Conservation (phyloP, 2,113 vertebrate genomes). For the Odontophorus gujanensis region DNA sequence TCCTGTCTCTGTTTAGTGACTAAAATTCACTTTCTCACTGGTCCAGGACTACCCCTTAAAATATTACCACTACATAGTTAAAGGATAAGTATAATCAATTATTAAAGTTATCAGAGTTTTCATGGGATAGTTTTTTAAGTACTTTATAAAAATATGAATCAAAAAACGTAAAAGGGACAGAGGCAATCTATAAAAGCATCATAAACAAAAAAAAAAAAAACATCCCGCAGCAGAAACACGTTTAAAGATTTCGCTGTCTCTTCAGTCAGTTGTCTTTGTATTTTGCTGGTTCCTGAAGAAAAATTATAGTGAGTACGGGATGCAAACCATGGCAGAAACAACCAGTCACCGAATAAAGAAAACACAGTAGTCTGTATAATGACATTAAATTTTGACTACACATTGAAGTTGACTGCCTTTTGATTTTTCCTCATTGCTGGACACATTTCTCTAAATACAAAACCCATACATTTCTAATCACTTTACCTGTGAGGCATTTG, state of each 20-base stretch:
- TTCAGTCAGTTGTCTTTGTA: background rate
- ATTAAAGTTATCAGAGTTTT: background rate
- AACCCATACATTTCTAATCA: conserved; percentile 53
- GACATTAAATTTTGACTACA: conserved; percentile 43
- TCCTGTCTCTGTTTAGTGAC: background rate
- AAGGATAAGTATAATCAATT: background rate
- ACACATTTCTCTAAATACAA: conserved; percentile 50
- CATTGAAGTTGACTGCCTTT: conserved; percentile 54
- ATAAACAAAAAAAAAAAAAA: background rate
- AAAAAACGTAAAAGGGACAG: background rate
- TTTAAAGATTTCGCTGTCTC: background rate
- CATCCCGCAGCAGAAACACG: background rate
- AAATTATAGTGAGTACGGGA: background rate
- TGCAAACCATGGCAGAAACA: conserved; percentile 5
- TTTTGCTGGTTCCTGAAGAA: conserved; percentile 34
- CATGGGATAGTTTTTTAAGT: background rate
- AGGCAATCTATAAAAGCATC: background rate
- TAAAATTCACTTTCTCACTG: background rate
- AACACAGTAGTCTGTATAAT: conserved; percentile 14
- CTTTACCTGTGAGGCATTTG: conserved; percentile 27
- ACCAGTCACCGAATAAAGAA: conserved; percentile 15
- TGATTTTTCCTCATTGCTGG: conserved; percentile 28
- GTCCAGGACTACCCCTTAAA: background rate
- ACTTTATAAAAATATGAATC: background rate
- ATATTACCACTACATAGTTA: background rate